Percentiles rank a stretch among this genome's conserved stretches.
Evolutionary conservation across 2,888 invertebrate genomes (phyloP).

Genomic region (Oscheius sp.): DNA sequence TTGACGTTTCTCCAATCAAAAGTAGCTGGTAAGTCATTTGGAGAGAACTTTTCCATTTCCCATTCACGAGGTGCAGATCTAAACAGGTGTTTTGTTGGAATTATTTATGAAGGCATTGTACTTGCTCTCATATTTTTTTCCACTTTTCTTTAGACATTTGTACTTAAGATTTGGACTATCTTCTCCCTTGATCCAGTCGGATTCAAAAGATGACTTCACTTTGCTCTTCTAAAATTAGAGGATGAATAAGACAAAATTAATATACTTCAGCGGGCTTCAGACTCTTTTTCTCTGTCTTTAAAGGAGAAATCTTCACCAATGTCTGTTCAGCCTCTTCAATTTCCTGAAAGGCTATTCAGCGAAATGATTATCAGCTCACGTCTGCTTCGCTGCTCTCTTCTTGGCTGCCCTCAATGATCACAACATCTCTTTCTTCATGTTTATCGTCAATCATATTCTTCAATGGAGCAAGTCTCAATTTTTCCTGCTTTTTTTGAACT

Average conservation of each 20-base stretch:
- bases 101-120: background rate
- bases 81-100: background rate
- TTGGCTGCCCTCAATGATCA: background rate
- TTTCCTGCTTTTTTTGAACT: background rate
- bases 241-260: too few relatives aligned
- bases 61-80: slow-evolving; percentile 57
- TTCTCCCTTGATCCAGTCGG: slow-evolving; percentile 37
- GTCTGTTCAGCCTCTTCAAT: background rate
- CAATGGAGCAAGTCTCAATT: background rate
- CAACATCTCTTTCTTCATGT: slow-evolving; percentile 17
- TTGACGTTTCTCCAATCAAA: slow-evolving; percentile 73
- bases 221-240: too few relatives aligned
- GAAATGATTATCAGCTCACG: background rate
- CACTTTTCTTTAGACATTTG: slow-evolving; percentile 45
- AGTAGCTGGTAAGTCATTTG: slow-evolving; percentile 64
- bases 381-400: slow-evolving; percentile 8
- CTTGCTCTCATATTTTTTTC: slow-evolving; percentile 47
- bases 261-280: background rate
- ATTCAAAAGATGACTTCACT: too few relatives aligned
- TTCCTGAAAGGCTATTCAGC: background rate
- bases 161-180: slow-evolving; percentile 36
- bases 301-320: background rate
- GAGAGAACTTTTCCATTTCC: slow-evolving; percentile 59
- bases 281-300: too few relatives aligned
- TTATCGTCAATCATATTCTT: background rate